A percentile compares a stretch with the other conserved stretches of the same genome.
Conservation (phyloP, 2,888 invertebrate genomes). For the Catotricha subobsoleta region DNA sequence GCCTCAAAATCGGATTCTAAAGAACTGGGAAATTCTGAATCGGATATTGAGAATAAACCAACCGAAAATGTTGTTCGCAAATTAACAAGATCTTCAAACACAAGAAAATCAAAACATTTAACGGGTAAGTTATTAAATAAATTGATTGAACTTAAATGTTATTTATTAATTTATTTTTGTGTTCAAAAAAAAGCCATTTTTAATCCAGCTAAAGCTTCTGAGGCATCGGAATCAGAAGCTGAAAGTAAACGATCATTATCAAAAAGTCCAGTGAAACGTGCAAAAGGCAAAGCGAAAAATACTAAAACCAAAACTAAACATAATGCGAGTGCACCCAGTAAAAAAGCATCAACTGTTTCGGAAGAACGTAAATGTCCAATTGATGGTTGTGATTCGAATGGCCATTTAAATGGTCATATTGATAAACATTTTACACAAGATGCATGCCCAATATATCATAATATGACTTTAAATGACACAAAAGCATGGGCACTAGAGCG, state of each 20-base stretch:
- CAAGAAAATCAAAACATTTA: slow-evolving; percentile 45
- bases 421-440: slow-evolving; percentile 74
- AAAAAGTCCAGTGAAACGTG: slow-evolving; percentile 45
- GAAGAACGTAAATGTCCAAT: slow-evolving; percentile 66
- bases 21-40: slow-evolving; percentile 35
- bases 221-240: slow-evolving; percentile 23
- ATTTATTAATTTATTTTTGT: no score
- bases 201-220: slow-evolving; percentile 13
- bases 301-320: slow-evolving; percentile 7
- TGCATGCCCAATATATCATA: slow-evolving; percentile 84
- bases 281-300: slow-evolving; percentile 32
- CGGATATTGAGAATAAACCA: slow-evolving; percentile 26
- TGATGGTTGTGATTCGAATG: slow-evolving; percentile 73
- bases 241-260: slow-evolving; percentile 32
- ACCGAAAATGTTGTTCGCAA: slow-evolving; percentile 33
- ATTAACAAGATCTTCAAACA: slow-evolving; percentile 48
- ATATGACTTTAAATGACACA: slow-evolving; percentile 56
- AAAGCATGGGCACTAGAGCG: slow-evolving; percentile 38
- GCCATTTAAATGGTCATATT: slow-evolving; percentile 67
- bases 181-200: slow-evolving; percentile 6
- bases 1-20: slow-evolving; percentile 23
- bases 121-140: slow-evolving; percentile 32
- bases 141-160: no score
- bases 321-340: not conserved
- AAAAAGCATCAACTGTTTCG: slow-evolving; percentile 21